A percentile compares a stretch with the other conserved stretches of the same genome.
Conservation (phyloP, 2,113 vertebrate species). For the Sigmodon hispidus region DNA sequence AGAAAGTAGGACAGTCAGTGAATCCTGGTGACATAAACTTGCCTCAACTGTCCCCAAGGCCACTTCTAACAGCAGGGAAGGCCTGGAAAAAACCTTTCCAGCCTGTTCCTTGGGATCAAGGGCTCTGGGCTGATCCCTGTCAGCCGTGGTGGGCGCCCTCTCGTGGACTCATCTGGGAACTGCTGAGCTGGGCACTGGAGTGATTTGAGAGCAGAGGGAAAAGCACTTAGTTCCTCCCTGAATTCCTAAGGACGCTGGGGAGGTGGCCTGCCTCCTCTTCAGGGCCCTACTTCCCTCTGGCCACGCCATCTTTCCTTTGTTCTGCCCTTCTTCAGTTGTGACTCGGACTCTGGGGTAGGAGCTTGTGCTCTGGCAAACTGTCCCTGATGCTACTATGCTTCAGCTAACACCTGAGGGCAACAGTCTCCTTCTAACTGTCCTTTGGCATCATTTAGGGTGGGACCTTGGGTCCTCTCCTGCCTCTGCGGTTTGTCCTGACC, state of each 20-base stretch:
- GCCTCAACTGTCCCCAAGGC: background rate
- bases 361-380: accelerated
- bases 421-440: background rate
- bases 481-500: background rate
- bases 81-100: background rate
- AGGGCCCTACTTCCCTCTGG: accelerated
- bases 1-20: background rate
- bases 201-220: too few relatives aligned
- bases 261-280: too few relatives aligned
- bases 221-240: too few relatives aligned
- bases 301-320: background rate
- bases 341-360: background rate
- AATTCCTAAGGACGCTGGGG: background rate
- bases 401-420: background rate
- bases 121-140: background rate
- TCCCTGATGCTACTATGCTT: accelerated
- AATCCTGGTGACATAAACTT: background rate
- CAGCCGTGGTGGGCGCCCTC: background rate
- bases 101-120: background rate
- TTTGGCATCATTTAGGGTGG: accelerated
- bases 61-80: background rate
- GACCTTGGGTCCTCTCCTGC: too few relatives aligned
- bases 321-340: background rate
- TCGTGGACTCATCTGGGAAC: background rate
- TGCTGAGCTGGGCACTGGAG: background rate